A percentile compares a stretch with the other conserved stretches of the same genome.
phyloP scores from a whole-genome alignment of 23 tunicate genomes.

The Trididemnum clinides region DNA sequence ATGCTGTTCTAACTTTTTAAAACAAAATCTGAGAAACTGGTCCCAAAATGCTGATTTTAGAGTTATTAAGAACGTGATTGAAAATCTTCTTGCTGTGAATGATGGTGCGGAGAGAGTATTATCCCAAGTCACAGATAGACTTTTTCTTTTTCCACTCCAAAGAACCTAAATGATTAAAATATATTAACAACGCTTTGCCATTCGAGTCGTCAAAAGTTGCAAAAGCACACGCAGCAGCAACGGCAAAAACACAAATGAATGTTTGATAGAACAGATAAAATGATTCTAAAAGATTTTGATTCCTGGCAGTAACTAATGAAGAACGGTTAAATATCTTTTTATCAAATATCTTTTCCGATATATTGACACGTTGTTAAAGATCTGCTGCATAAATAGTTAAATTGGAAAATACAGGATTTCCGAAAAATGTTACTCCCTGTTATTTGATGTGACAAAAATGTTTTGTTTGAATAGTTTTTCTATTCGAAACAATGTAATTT shows the following conservation, averaged over 20 bases:
- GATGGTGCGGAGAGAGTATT: constrained; percentile 11
- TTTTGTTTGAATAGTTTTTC: neutral
- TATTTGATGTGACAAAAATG: neutral
- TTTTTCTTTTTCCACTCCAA: neutral
- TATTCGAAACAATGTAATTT: neutral
- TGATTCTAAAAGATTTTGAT: neutral
- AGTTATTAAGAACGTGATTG: neutral
- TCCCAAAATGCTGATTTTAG: neutral
- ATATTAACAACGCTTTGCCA: neutral
- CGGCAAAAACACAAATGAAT: neutral
- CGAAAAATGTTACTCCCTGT: too few species aligned
- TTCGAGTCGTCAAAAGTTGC: neutral
- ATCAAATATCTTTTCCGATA: too few species aligned
- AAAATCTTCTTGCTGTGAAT: constrained; percentile 1
- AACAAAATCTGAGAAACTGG: neutral
- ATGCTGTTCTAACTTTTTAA: neutral
- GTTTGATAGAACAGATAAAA: neutral
- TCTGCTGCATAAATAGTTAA: too few species aligned
- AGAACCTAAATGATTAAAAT: neutral
- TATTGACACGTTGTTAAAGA: too few species aligned
- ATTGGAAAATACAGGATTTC: too few species aligned
- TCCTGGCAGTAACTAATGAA: neutral
- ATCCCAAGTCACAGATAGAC: constrained; percentile 11
- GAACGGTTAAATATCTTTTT: neutral
- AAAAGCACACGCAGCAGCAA: neutral